Evolutionary conservation across 2,888 invertebrate genomes (phyloP).

Genomic region (Apomyelois bistriatella): DNA sequence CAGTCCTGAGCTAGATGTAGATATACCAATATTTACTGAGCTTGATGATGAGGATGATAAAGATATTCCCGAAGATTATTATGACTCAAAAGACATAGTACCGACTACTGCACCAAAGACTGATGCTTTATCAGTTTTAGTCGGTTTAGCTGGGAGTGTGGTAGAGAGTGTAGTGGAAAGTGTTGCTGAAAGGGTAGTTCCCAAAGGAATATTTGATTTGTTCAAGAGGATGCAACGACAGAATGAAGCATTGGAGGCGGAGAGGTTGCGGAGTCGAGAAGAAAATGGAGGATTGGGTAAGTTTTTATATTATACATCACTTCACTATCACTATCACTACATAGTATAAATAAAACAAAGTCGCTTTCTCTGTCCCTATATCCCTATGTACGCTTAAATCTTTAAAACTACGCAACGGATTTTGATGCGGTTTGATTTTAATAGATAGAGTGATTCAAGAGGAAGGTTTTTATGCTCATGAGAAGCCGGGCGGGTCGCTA

Average conservation of each 20-base stretch:
- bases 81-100: constrained; percentile 63
- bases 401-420: too few relatives aligned
- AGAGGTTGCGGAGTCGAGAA: constrained; percentile 66
- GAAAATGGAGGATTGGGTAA: constrained; percentile 74
- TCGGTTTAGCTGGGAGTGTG: constrained; percentile 70
- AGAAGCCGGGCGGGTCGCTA: too few relatives aligned
- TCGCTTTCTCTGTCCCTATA: too few relatives aligned
- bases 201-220: constrained; percentile 63
- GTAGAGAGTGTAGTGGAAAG: constrained; percentile 68
- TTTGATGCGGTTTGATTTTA: too few relatives aligned
- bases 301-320: constrained; percentile 15
- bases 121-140: constrained; percentile 65
- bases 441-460: too few relatives aligned
- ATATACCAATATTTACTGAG: constrained; percentile 59
- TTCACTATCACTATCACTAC: too few relatives aligned
- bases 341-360: too few relatives aligned
- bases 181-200: constrained; percentile 69
- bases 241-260: constrained; percentile 66
- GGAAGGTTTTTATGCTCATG: too few relatives aligned
- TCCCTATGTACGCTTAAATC: too few relatives aligned
- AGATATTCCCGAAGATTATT: constrained; percentile 69
- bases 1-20: constrained; percentile 37
- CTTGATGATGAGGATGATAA: constrained; percentile 51
- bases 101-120: constrained; percentile 65
- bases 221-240: constrained; percentile 72